Evolutionary conservation across 2,797 vertebrate species (phyloP), one percentile per base, ranked within the genome.

Genomic region (Propithecus perrieri): DNA sequence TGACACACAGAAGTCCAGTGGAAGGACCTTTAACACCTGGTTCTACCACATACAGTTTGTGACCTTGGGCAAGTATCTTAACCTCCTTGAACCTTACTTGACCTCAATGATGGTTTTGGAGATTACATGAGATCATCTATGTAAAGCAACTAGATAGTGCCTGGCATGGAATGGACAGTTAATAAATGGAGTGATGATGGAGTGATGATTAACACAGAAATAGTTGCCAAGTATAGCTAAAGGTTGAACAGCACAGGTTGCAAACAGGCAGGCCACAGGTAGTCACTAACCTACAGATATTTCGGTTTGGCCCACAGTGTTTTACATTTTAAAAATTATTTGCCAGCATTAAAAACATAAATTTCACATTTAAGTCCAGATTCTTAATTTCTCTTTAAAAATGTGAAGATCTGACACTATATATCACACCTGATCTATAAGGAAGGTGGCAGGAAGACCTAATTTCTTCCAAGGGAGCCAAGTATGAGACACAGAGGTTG

Each of bases 61-160:
- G 76, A 89, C 30, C 17, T 87, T 76, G 7, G 48, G 75, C 86
- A 94, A 87, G 24, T 74, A n/a, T 97, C 81, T 80, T 86, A 76
- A 79, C 80, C 90, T 94, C 67, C 65, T 28, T 91, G 90, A 95
- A 78, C 85, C 43, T 93, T 90, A 57, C 38, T 57, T 96, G 76
- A 93, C 96, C 95, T 93, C 50, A 48, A 76, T 94, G 92, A 85
- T 95, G 81, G 38, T 80, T 96, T 84, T 48, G 26, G 67, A 80
- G 90, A 85, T 92, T 69, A 63, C n/a, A 22, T 65, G 92, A 95
- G 43, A 18, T 92, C 90, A 97, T 92, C 55, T 69, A 6, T 18
- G 28, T 63, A 74, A 94, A 95, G 61, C 63, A 91, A 48, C 28
- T 72, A 90, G 78, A 78, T 13, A 61, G 84, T 35, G 41, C 59